Base-by-base conservation (phyloP, 2,888 invertebrate genomes). In the Selenia dentaria region DNA sequence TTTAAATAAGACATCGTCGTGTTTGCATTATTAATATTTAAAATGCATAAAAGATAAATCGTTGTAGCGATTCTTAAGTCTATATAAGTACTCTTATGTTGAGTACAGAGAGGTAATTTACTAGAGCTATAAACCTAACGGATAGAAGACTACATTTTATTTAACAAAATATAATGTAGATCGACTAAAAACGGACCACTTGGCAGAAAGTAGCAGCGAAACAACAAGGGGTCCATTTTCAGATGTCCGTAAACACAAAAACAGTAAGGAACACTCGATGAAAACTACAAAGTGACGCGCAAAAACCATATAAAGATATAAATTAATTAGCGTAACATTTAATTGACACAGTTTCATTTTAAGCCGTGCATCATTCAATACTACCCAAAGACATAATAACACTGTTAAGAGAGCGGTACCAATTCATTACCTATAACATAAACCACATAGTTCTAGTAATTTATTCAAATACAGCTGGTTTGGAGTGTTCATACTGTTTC, bases 1-100 rank as follows among this genome's bases (percentile, higher is more conserved):
- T 70, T 75, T 68, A 63, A 78, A 77, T 72, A 10, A 25, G 10
- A 25, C 10, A 10, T 76, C 70, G 76, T 72, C 64, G 64, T 65
- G 65, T 71, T 67, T 65, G 40, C 56, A 43, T 35, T 57, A 58
- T 61, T 60, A 57, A 64, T 68, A 69, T 60, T 68, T 66, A 75
- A 78, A 77, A 81, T 79, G 78, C 81, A 67, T 75, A 74, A 58
- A 71, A 77, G 70, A 79, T 65, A 67, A 78, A 82, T 88, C 86
- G 88, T 86, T 88, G 87, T 84, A 72, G 74, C 72, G 71, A 70
- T 59, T 63, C 74, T 80, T 81, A 79, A 64, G 57, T 72, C n/a
- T n/a, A 73, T 59, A 59, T 12, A 59, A 28, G 54, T 57, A 57
- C 62, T 68, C 60, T 51, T 64, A 63, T 54, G 56, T 49, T 59